phyloP scores from a whole-genome alignment of 2,113 vertebrate genomes.

The Tauraco erythrolophus region DNA sequence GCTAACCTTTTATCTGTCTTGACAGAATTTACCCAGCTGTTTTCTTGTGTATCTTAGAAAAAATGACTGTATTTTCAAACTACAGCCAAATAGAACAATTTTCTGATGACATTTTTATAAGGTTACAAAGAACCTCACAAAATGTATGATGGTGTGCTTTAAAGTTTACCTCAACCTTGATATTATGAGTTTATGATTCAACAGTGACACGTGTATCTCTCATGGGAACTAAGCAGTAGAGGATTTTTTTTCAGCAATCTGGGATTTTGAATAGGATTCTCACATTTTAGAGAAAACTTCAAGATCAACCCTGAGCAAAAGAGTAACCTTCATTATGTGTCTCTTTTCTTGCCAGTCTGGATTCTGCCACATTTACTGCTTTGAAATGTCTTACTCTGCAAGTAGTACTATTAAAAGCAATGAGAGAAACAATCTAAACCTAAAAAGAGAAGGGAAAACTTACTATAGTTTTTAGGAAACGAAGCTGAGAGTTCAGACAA shows the following conservation, averaged over 20 bases:
- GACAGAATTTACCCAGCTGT: constrained; percentile 3
- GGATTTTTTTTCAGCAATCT: not conserved
- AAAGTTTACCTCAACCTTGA: not conserved
- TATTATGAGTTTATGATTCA: constrained; percentile 1
- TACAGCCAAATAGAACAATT: not conserved
- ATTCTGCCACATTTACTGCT: not conserved
- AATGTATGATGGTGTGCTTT: not conserved
- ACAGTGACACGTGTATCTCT: not conserved
- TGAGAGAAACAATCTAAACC: not conserved
- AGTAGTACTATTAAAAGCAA: not conserved
- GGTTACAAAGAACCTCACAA: not conserved
- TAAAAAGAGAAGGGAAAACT: not conserved
- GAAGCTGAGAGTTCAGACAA: not conserved
- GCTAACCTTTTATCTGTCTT: not conserved
- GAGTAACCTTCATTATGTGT: not conserved
- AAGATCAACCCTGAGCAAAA: not conserved
- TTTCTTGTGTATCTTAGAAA: not conserved
- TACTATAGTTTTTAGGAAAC: not conserved
- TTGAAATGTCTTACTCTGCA: not conserved
- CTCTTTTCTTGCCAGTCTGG: not conserved
- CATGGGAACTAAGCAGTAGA: not conserved
- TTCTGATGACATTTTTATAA: constrained; percentile 12
- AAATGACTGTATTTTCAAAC: constrained; percentile 16
- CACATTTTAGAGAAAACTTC: not conserved
- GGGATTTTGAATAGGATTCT: not conserved